These are phyloP conservation scores for Dendrocincla tyrannina DNA, from an alignment of 2,797 vertebrate species.

Conservation along the genomic window DNA sequence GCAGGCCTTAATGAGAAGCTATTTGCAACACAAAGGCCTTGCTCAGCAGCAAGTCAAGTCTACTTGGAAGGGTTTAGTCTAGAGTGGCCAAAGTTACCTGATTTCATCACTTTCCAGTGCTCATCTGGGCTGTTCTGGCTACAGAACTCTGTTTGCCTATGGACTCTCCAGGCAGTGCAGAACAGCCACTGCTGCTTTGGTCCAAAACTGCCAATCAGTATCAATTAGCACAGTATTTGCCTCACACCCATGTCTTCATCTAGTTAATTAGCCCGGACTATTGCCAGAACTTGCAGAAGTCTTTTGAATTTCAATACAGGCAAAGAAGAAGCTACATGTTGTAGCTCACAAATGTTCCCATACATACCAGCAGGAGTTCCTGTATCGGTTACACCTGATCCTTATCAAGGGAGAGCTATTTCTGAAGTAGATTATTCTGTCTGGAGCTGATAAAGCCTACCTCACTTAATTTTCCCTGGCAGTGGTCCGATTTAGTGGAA, in stretches of 20 bases:
- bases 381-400: background rate
- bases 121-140: background rate
- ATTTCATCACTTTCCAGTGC: accelerated
- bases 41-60: background rate
- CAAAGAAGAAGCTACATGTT: background rate
- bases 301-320: background rate
- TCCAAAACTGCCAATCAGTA: background rate
- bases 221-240: background rate
- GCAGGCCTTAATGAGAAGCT: background rate
- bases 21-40: background rate
- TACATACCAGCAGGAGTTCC: background rate
- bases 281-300: background rate
- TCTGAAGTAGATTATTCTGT: background rate
- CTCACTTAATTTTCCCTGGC: background rate
- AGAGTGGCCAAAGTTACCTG: background rate
- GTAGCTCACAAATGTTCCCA: background rate
- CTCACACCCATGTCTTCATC: background rate
- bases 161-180: background rate
- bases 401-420: background rate
- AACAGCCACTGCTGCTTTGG: background rate
- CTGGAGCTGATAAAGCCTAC: background rate
- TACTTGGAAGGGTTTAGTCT: background rate
- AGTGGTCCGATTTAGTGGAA: background rate
- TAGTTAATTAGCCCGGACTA: background rate
- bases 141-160: background rate